Conservation (phyloP, 2,797 vertebrate species). For the Gallinago solitaria region DNA sequence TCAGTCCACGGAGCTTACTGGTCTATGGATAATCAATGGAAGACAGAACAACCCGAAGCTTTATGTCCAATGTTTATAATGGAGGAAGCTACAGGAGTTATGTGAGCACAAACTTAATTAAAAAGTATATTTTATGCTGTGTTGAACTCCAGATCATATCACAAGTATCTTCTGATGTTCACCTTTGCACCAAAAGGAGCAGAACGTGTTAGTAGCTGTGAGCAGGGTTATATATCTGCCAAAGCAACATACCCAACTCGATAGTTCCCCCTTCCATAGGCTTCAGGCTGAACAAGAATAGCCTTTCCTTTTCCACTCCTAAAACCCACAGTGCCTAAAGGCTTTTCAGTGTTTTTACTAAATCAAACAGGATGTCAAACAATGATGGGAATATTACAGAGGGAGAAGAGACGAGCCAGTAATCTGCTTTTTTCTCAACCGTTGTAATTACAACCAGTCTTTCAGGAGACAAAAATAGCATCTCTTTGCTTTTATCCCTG, state of each 20-base stretch:
- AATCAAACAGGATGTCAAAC: not conserved
- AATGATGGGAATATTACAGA: not conserved
- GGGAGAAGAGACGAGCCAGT: not conserved
- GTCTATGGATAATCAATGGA: not conserved
- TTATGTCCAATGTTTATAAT: not conserved
- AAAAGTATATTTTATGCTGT: not conserved
- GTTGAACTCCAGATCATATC: not conserved
- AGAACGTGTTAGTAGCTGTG: not conserved
- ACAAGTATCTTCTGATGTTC: not conserved
- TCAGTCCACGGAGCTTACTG: not conserved
- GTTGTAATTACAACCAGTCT: slow-evolving; percentile 24
- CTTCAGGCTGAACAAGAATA: not conserved
- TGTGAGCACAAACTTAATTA: not conserved
- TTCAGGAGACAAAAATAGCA: slow-evolving; percentile 20
- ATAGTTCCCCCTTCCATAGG: not conserved
- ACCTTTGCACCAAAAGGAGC: not conserved
- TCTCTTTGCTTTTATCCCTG: not conserved
- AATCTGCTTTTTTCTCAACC: not conserved
- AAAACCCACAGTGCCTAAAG: not conserved
- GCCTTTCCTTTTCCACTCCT: not conserved
- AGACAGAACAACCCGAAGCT: not conserved
- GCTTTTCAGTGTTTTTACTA: not conserved
- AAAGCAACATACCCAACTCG: not conserved
- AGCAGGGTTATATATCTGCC: not conserved
- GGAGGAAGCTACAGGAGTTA: not conserved